Evolutionary conservation across 2,113 vertebrate species (phyloP).

Genomic region (Nycticryphes semicollaris): DNA sequence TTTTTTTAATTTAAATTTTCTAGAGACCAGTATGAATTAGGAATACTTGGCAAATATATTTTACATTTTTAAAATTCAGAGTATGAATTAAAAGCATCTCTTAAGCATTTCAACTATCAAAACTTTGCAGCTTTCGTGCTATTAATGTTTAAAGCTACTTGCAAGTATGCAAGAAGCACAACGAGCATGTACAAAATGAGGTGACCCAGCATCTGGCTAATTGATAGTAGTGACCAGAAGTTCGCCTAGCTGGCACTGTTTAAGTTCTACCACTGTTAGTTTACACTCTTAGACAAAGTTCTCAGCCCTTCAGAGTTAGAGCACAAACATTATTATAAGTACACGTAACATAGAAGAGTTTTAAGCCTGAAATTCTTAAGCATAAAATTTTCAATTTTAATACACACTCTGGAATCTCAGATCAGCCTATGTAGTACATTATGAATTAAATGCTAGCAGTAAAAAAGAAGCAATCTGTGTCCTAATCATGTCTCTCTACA

Average conservation of each 20-base stretch:
- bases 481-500: neutral
- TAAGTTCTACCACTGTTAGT: neutral
- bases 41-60: neutral
- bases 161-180: neutral
- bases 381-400: neutral
- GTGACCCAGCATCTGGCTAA: neutral
- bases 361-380: neutral
- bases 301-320: neutral
- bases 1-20: neutral
- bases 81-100: neutral
- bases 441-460: neutral
- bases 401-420: neutral
- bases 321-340: neutral
- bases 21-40: neutral
- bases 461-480: neutral
- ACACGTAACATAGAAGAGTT: accelerated
- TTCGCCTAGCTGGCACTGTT: neutral
- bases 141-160: neutral
- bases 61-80: neutral
- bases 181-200: accelerated
- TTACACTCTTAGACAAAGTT: neutral
- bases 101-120: neutral
- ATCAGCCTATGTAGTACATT: neutral
- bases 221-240: neutral
- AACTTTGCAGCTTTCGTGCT: neutral